A percentile compares a stretch with the other conserved stretches of the same genome.
These are phyloP conservation scores for Ceratosolen fusciceps DNA, from an alignment of 1,140 invertebrate species.

Conservation along the genomic window DNA sequence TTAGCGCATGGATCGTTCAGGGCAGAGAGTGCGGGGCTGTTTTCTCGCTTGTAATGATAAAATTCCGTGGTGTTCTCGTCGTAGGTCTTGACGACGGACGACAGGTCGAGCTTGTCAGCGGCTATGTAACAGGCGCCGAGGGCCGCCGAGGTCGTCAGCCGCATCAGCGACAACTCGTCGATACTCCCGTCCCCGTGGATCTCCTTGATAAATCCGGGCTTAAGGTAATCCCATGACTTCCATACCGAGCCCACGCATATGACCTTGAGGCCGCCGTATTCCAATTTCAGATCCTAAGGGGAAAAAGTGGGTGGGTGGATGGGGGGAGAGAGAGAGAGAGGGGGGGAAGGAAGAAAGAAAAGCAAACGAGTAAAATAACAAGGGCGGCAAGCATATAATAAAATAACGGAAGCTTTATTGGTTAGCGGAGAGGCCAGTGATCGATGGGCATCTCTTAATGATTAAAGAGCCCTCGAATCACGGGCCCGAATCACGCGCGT, in stretches of 20 bases:
- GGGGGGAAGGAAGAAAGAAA: too few species aligned
- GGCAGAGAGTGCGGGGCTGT: too few species aligned
- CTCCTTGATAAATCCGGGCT: constrained; percentile 78
- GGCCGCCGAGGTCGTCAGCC: constrained; percentile 77
- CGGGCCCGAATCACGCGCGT: too few species aligned
- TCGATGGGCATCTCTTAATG: too few species aligned
- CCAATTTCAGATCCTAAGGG: constrained; percentile 71
- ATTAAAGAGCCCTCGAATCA: too few species aligned
- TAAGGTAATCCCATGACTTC: constrained; percentile 90
- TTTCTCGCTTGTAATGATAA: constrained; percentile 68
- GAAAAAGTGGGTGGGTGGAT: too few species aligned
- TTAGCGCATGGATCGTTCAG: too few species aligned
- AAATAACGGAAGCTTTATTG: too few species aligned
- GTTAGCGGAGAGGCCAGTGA: too few species aligned
- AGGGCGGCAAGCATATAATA: too few species aligned
- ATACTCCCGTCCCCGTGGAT: constrained; percentile 70
- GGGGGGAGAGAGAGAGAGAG: too few species aligned
- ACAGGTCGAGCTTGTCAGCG: constrained; percentile 74
- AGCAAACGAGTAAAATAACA: too few species aligned
- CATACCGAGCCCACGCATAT: constrained; percentile 97
- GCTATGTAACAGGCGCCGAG: constrained; percentile 84
- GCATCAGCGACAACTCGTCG: constrained; percentile 76
- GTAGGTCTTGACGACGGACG: constrained; percentile 72
- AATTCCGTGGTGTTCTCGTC: constrained; percentile 71
- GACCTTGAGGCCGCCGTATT: constrained; percentile 80